These are phyloP conservation scores for Thunnus maccoyii DNA, from an alignment of 2,113 vertebrate species.

Conservation along the genomic window DNA sequence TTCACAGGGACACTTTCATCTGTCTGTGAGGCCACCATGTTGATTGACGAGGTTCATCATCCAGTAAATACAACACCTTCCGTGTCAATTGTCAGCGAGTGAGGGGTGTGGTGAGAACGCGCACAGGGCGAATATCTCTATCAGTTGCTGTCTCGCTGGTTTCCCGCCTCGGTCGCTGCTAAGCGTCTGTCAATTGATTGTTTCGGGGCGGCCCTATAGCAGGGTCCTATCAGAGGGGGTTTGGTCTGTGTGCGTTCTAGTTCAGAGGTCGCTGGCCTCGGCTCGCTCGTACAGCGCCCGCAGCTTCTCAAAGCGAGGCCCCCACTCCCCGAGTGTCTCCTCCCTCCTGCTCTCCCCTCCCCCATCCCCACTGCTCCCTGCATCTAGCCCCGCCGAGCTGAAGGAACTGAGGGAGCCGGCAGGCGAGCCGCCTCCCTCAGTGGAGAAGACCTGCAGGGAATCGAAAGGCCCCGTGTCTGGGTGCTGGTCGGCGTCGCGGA, in stretches of 20 bases:
- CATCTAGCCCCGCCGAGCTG: slow-evolving; percentile 82
- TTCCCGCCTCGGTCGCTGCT: neutral
- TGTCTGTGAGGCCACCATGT: slow-evolving; percentile 53
- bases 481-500: slow-evolving; percentile 83
- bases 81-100: slow-evolving; percentile 21
- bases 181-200: slow-evolving; percentile 44
- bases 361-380: slow-evolving; percentile 53
- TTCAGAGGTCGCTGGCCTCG: slow-evolving; percentile 84
- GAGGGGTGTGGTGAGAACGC: neutral
- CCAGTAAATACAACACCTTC: slow-evolving; percentile 55
- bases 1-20: slow-evolving; percentile 41
- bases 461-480: slow-evolving; percentile 83
- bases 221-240: slow-evolving; percentile 31
- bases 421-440: slow-evolving; percentile 86
- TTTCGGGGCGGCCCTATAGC: neutral
- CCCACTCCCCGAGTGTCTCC: slow-evolving; percentile 87
- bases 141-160: slow-evolving; percentile 25
- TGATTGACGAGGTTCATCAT: slow-evolving; percentile 68
- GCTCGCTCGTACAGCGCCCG: slow-evolving; percentile 86
- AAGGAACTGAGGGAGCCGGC: slow-evolving; percentile 89
- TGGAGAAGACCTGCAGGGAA: slow-evolving; percentile 88
- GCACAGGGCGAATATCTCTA: slow-evolving; percentile 19
- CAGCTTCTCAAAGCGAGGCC: slow-evolving; percentile 89
- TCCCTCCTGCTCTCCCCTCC: slow-evolving; percentile 60
- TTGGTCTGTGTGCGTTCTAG: neutral